Evolutionary conservation across 1,140 invertebrate species (phyloP).

Genomic region (Leptinotarsa texana): DNA sequence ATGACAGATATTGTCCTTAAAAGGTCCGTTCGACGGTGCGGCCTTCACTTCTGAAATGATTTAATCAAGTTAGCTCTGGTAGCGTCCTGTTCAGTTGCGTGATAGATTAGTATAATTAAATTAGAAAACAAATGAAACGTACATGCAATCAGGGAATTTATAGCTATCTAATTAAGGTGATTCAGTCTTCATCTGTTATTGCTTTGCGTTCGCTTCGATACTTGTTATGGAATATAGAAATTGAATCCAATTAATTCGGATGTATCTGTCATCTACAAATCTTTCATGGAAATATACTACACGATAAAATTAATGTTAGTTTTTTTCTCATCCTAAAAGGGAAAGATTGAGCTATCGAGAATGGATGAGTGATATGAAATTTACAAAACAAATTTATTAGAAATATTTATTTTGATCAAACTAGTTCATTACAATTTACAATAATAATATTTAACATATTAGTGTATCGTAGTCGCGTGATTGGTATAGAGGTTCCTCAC

Average conservation of each 20-base stretch:
- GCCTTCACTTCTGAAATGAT: background rate
- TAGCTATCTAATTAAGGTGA: slow-evolving; percentile 10
- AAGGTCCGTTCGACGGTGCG: background rate
- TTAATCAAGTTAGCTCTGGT: background rate
- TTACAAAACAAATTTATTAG: too few relatives aligned
- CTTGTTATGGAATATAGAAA: background rate
- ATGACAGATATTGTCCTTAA: background rate
- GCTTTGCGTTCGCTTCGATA: background rate
- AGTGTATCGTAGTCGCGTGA: too few relatives aligned
- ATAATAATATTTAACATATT: too few relatives aligned
- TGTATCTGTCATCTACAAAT: background rate
- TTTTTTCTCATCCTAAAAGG: too few relatives aligned
- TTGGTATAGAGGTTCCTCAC: too few relatives aligned
- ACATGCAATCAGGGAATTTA: slow-evolving; percentile 12
- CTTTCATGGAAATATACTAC: too few relatives aligned
- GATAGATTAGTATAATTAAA: slow-evolving; percentile 13
- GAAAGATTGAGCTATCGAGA: too few relatives aligned
- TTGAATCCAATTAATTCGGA: background rate
- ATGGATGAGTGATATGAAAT: too few relatives aligned
- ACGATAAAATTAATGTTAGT: too few relatives aligned
- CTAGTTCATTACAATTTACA: too few relatives aligned
- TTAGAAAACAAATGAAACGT: slow-evolving; percentile 15
- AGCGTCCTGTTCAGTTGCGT: background rate
- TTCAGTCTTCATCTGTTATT: background rate
- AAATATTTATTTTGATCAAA: too few relatives aligned